Evolutionary conservation across 1,140 invertebrate species (phyloP), one percentile per base, ranked within the genome.

Genomic region (Drosophila sechellia): DNA sequence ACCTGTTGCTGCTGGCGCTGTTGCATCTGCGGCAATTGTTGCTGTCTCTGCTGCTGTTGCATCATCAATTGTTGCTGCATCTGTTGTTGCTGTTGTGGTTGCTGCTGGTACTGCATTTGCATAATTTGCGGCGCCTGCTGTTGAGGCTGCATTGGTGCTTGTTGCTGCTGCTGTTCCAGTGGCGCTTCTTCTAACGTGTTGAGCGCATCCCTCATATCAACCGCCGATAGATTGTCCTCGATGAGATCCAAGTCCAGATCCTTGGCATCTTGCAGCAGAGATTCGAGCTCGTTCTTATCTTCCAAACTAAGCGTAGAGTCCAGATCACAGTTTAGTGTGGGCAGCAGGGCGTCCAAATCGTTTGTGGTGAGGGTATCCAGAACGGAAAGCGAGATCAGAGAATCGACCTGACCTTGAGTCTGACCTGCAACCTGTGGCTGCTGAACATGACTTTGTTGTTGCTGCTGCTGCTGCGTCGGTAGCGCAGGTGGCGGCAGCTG

Each of bases 311-410:
- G 92, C 22, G 91, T 79, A 48, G 89, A 92, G 66, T 93, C 92
- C 34, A 94, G 91, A 90, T 94, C 94, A 61, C 92, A 93, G 81
- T 91, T 92, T 12, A 95, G 90, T 39, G 93, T 94, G 13, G 95
- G 95, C 72, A 95, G 87, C 81, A 95, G 89, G 71, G 94, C 94
- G 65, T 95, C 95, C 48, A 95, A 92, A 77, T 95, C 95, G 71
- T 93, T 93, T 31, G 92, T 90, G 50, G 93, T 93, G 42, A 94
- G 65, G 46, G 93, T 93, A 54, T 93, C 93, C 35, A 94, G 74
- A 57, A 93, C 91, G 20, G 91, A 91, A 11, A 92, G 71, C 10
- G 83, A 87, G 2, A 92, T 91, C 13, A 91, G 35, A 3, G 83
- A 84, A 69, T 91, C 90, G 50, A 80, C 75, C n/a, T 79, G 64